Percentiles rank a stretch among this genome's conserved stretches.
Evolutionary conservation across 2,113 vertebrate species (phyloP).

Genomic region (Ardeotis arabs): DNA sequence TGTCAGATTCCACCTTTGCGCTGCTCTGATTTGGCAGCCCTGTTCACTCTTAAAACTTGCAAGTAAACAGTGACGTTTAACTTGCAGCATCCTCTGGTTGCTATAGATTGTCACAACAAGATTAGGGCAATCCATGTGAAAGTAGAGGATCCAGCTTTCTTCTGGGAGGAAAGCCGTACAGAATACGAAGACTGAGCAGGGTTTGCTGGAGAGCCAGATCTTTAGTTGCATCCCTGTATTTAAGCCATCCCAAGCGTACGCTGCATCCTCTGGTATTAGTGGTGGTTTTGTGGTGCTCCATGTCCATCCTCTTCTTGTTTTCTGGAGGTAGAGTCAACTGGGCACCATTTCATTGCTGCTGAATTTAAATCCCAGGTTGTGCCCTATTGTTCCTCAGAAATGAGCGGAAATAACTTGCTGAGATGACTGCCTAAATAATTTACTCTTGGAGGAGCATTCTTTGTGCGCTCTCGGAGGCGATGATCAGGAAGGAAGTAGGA

Average conservation of each 20-base stretch:
- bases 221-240: neutral
- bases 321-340: neutral
- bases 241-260: fast-evolving
- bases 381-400: neutral
- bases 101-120: conserved; percentile 11
- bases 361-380: conserved; percentile 28
- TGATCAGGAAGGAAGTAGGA: conserved; percentile 29
- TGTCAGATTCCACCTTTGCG: conserved; percentile 42
- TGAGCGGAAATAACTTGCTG: conserved; percentile 37
- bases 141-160: neutral
- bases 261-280: neutral
- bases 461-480: neutral
- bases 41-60: conserved; percentile 7
- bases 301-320: neutral
- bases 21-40: conserved; percentile 54
- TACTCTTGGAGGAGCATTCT: conserved; percentile 30
- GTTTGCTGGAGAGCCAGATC: neutral
- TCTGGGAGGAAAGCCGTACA: neutral
- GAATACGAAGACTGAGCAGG: neutral
- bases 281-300: neutral
- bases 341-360: conserved; percentile 6
- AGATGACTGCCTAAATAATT: conserved; percentile 46
- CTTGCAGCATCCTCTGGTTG: conserved; percentile 31
- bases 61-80: neutral
- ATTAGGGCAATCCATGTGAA: neutral